Base-by-base conservation (phyloP, 64 coral and sea anemone species). In the Montipora cactus region DNA sequence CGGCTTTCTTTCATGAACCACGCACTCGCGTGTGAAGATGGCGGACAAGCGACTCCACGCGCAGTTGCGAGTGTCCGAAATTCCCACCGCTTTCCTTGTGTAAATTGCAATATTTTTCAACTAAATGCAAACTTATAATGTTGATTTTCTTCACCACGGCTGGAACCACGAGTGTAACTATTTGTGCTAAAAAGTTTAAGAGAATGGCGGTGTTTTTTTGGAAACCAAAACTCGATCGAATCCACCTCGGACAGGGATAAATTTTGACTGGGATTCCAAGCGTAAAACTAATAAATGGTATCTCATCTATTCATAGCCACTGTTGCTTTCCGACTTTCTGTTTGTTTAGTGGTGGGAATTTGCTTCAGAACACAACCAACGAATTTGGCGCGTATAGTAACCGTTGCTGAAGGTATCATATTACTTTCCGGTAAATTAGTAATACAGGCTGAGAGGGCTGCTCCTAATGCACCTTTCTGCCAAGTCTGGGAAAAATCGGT, bases 261-360 rank as follows among this genome's bases (percentile, higher is more conserved):
- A 18, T 79, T 21, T 55, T 80, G 48, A 19, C 78, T 51, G 7
- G 0, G 47, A 53, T 80, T 80, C 78, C 48, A 55, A 80, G 78
- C 9, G 48, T 13, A 14, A 51, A 79, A 53, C 9, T 46, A 79
- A 70, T 19, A 0, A 70, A 70, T 70, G 67, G 67, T 70, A 70
- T 70, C 67, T n/a, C 67, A 70, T 70, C 2, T 77, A 77, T 77
- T 77, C 44, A 77, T 77, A 47, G 75, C 11, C 8, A 12, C 45
- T 9, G 37, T 47, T 77, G 44, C 44, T 46, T 77, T 77, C 18
- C 15, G 75, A 5, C 37, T 77, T 77, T 14, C 28, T 47, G 12
- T 46, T 44, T 48, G 5, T 77, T 48, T 77, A 77, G 67, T 77
- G 44, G 75, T 16, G 44, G 75, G 75, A 77, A 77, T 77, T 80